Evolutionary conservation across 2,888 invertebrate species (phyloP), one percentile per base, ranked within the genome.

Genomic region (Invenusta paracnida): DNA sequence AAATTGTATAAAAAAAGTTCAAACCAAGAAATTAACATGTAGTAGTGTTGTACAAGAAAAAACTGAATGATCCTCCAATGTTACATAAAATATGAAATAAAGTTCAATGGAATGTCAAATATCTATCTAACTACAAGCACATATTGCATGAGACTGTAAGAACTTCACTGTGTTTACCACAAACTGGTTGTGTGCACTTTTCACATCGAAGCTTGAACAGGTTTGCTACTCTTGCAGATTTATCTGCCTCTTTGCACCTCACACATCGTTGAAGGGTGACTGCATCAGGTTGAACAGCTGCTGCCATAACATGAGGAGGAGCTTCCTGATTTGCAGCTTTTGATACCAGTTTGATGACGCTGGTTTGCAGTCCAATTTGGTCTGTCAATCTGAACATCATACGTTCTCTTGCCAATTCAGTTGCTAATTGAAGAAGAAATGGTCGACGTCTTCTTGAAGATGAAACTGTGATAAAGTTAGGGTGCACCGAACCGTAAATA

Each of bases 341-440:
- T 23, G 82, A 82, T 25, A 82, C 25, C 82, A 82, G 31, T 82
- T 82, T 82, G 25, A 82, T 13, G 29, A 82, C 82, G 29, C 82
- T 82, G 5, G 82, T 82, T 82, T 28, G 82, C 31, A 29, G 82
- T 82, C 82, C 82, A 82, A 82, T 82, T 82, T 11, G 29, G 79
- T 27, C 28, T 27, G 79, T n/a, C 28, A 79, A 79, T 79, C 79
- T 79, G 82, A 82, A 30, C 29, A 30, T 82, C 82, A 82, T 82
- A 82, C 28, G 82, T 30, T 82, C 23, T 30, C 5, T 82, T 82
- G 82, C 82, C 82, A 82, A 82, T 30, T 82, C 82, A 73, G 73
- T 73, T 73, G 73, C 73, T 23, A 82, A 82, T 82, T 82, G 82
- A 82, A 82, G 82, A 82, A 82, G 23, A 23, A 82, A 82, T 28